Evolutionary conservation across 2,888 invertebrate species (phyloP).

Genomic region (Drosophila birchii): DNA sequence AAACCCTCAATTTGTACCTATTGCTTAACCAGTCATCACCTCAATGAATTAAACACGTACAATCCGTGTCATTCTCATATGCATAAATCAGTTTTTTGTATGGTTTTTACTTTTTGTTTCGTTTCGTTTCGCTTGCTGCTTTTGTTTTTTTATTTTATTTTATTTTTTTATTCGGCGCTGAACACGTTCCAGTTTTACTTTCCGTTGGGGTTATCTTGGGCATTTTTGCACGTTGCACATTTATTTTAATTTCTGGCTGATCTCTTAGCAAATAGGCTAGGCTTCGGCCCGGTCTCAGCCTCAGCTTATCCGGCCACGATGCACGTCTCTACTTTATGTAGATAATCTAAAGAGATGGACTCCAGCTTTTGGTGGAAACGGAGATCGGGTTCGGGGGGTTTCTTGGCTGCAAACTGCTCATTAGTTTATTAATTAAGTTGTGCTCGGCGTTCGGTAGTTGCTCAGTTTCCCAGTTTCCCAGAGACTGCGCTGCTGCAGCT

Average conservation of each 20-base stretch:
- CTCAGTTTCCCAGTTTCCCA: conserved; percentile 48
- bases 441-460: conserved; percentile 50
- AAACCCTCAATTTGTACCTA: background rate
- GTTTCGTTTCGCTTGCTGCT: conserved; percentile 18
- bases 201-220: conserved; percentile 37
- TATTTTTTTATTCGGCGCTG: conserved; percentile 34
- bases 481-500: conserved; percentile 23
- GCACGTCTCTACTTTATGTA: conserved; percentile 49
- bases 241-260: conserved; percentile 74
- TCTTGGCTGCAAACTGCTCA: conserved; percentile 69
- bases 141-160: background rate
- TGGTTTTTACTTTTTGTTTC: conserved; percentile 30
- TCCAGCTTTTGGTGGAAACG: background rate
- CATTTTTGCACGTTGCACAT: conserved; percentile 78
- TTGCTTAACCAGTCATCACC: conserved; percentile 1
- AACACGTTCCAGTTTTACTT: conserved; percentile 48
- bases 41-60: conserved; percentile 8
- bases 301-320: conserved; percentile 19
- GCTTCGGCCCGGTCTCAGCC: conserved; percentile 4
- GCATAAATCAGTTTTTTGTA: conserved; percentile 45
- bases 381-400: conserved; percentile 32
- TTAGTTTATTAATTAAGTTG: conserved; percentile 81
- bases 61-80: conserved; percentile 39
- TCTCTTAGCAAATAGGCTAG: conserved; percentile 63
- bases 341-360: conserved; percentile 58